phyloP scores from a whole-genome alignment of 2,888 invertebrate species.

The Scelioninae gen. 2 region DNA sequence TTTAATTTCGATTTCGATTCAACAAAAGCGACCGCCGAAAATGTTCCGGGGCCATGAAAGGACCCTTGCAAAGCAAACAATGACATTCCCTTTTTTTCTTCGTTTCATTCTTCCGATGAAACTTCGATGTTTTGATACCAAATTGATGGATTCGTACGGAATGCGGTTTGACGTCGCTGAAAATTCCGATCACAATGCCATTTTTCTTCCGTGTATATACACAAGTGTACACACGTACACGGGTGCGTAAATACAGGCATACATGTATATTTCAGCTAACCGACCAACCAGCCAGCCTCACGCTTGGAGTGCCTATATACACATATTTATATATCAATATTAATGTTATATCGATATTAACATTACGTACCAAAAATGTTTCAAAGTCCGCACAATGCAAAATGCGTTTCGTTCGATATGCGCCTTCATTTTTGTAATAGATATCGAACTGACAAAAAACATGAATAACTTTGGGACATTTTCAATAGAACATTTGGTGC shows the following conservation, averaged over 20 bases:
- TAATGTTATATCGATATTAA: constrained; percentile 51
- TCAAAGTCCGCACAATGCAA: constrained; percentile 40
- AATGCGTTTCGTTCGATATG: constrained; percentile 16
- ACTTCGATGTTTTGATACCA: constrained; percentile 31
- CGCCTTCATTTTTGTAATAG: neutral
- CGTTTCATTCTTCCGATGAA: constrained; percentile 9
- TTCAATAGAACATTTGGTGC: constrained; percentile 40
- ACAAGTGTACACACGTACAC: constrained; percentile 40
- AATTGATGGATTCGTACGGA: constrained; percentile 30
- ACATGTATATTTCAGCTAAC: constrained; percentile 70
- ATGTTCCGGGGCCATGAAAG: neutral
- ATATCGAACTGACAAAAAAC: neutral
- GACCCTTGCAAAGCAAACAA: constrained; percentile 6
- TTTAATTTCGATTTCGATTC: too few relatives aligned
- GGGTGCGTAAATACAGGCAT: constrained; percentile 61
- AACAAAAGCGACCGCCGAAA: too few relatives aligned
- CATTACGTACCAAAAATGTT: constrained; percentile 30
- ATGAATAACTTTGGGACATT: constrained; percentile 34
- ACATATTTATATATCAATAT: constrained; percentile 61
- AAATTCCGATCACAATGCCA: constrained; percentile 36
- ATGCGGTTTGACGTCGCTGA: constrained; percentile 8
- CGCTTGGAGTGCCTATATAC: constrained; percentile 71
- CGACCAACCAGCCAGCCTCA: constrained; percentile 70
- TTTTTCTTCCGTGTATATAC: constrained; percentile 49
- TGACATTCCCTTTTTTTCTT: constrained; percentile 9